phyloP scores from a whole-genome alignment of 64 coral and sea anemone species.

The Porites australiensis region DNA sequence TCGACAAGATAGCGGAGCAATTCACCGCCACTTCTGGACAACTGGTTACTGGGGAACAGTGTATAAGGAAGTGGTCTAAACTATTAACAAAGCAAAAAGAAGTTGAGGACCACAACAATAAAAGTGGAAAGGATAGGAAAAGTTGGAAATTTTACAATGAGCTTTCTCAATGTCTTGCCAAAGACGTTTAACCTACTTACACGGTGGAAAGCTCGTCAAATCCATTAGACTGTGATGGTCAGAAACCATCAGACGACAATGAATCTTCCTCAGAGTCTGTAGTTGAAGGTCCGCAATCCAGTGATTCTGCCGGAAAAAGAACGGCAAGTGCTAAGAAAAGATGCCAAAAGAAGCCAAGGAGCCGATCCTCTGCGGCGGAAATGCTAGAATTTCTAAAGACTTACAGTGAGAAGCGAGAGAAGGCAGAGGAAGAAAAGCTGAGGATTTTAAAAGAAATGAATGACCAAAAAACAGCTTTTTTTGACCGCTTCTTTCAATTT shows the following conservation, averaged over 20 bases:
- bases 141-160: conserved; percentile 55
- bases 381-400: conserved; percentile 43
- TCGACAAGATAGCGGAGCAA: conserved; percentile 46
- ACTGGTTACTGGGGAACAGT: conserved; percentile 22
- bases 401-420: conserved; percentile 34
- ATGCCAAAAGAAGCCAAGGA: conserved; percentile 28
- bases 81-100: conserved; percentile 18
- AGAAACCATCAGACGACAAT: not conserved
- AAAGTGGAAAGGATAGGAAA: conserved; percentile 38
- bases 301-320: conserved; percentile 36
- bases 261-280: conserved; percentile 23
- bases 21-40: conserved; percentile 1
- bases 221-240: not conserved
- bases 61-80: conserved; percentile 35
- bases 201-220: conserved; percentile 30
- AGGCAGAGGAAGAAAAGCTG: conserved; percentile 26
- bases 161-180: conserved; percentile 16
- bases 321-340: conserved; percentile 2
- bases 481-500: too few relatives aligned
- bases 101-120: conserved; percentile 49
- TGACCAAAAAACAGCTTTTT: not conserved
- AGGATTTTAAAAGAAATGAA: conserved; percentile 52
- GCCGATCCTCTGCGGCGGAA: conserved; percentile 38
- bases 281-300: not conserved
- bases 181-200: conserved; percentile 2